Evolutionary conservation across 2,797 vertebrate species (phyloP).

Genomic region (Karalla daura): DNA sequence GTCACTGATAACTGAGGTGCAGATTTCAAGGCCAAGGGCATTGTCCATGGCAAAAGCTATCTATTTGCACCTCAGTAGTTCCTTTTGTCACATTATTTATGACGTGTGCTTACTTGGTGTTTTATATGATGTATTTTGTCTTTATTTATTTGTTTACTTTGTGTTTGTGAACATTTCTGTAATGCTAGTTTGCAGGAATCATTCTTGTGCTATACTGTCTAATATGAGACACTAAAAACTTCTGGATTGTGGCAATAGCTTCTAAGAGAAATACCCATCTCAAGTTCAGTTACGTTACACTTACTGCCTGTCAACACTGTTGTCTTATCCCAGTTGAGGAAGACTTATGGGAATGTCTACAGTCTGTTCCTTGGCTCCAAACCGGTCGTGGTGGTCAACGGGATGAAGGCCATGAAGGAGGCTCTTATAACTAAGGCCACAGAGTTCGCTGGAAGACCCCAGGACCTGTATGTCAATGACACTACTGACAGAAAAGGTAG

Average conservation of each 20-base stretch:
- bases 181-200: no score
- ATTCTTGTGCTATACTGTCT: not conserved
- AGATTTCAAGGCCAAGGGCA: no score
- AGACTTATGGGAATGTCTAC: conserved; percentile 78
- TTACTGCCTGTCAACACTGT: no score
- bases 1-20: no score
- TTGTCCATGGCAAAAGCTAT: no score
- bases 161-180: no score
- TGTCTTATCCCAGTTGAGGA: conserved; percentile 72
- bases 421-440: conserved; percentile 64
- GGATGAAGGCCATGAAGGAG: conserved; percentile 82
- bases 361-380: conserved; percentile 72
- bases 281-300: no score
- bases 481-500: conserved; percentile 63
- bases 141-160: no score
- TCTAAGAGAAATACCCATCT: no score
- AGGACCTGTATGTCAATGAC: conserved; percentile 65
- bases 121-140: no score
- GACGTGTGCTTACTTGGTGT: no score
- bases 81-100: not conserved
- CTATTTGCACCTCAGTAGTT: no score
- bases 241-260: not conserved
- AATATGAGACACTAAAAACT: not conserved
- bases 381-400: conserved; percentile 76
- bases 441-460: conserved; percentile 79